Evolutionary conservation across 1,140 invertebrate genomes (phyloP).

Genomic region (Bombyx mandarina): DNA sequence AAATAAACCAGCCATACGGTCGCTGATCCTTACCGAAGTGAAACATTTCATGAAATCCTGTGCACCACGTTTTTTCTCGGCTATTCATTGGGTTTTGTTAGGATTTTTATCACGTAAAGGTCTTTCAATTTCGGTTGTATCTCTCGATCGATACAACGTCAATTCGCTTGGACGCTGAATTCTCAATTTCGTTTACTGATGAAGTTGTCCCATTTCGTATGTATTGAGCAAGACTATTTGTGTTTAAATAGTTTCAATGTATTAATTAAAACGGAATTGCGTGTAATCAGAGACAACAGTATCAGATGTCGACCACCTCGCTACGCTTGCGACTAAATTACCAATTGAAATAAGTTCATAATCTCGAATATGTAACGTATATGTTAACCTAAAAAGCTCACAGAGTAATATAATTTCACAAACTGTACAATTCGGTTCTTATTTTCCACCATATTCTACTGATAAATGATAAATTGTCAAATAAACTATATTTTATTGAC

Average conservation of each 20-base stretch:
- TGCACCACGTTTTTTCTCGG: conserved; percentile 6
- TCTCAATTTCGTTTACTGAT: neutral
- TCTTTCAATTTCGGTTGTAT: conserved; percentile 18
- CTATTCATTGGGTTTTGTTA: conserved; percentile 18
- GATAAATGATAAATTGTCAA: too few relatives aligned
- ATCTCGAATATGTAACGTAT: too few relatives aligned
- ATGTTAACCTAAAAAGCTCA: too few relatives aligned
- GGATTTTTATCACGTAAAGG: conserved; percentile 17
- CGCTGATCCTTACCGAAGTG: conserved; percentile 5
- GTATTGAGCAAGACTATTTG: too few relatives aligned
- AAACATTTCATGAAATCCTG: conserved; percentile 1
- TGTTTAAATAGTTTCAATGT: conserved; percentile 3
- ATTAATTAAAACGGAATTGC: conserved; percentile 30
- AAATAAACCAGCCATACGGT: conserved; percentile 22
- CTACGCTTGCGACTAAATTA: conserved; percentile 25
- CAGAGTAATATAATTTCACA: too few relatives aligned
- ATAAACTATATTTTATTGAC: too few relatives aligned
- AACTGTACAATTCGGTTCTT: too few relatives aligned
- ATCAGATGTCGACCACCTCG: conserved; percentile 40
- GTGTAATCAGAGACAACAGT: conserved; percentile 44
- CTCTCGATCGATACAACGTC: neutral
- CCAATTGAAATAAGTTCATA: too few relatives aligned
- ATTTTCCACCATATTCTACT: too few relatives aligned
- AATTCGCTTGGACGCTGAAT: conserved; percentile 1
- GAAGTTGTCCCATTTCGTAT: too few relatives aligned